Conservation (phyloP, 2,797 vertebrate species). For the Syngnathus rostellatus region DNA sequence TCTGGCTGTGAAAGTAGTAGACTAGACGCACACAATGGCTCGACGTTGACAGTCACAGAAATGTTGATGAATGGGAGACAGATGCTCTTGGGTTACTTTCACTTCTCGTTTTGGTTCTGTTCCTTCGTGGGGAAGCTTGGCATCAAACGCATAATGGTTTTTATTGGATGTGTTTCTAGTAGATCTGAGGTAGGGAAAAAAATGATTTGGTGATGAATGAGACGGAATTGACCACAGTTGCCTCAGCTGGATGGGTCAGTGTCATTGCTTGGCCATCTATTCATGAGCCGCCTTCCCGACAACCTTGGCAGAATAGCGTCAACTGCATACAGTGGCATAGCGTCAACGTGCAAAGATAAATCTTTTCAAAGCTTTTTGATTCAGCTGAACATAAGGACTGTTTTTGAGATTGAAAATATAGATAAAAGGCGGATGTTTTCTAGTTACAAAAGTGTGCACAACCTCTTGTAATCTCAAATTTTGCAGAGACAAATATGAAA, state of each 20-base stretch:
- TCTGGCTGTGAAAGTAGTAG: conserved; percentile 38
- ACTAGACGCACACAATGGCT: conserved; percentile 19
- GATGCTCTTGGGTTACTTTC: not conserved
- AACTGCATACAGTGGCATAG: not conserved
- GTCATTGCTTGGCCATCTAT: not conserved
- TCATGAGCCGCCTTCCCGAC: no score
- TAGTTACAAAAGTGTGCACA: not conserved
- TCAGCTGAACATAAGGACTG: not conserved
- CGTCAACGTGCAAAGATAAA: not conserved
- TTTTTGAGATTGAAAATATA: not conserved
- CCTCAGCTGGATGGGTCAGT: no score
- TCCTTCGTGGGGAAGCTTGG: not conserved
- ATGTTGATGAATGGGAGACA: conserved; percentile 6
- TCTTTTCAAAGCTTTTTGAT: not conserved
- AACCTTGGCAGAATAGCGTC: not conserved
- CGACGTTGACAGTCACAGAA: conserved; percentile 22
- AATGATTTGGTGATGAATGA: not conserved
- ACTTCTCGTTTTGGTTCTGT: not conserved
- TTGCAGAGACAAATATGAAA: not conserved
- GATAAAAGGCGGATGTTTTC: not conserved
- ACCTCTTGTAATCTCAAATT: not conserved
- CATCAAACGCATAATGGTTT: not conserved
- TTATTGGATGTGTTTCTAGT: not conserved
- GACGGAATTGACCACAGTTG: no score
- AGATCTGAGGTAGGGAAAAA: not conserved